Evolutionary conservation across 1,140 invertebrate species (phyloP).

Genomic region (Eciton burchellii): DNA sequence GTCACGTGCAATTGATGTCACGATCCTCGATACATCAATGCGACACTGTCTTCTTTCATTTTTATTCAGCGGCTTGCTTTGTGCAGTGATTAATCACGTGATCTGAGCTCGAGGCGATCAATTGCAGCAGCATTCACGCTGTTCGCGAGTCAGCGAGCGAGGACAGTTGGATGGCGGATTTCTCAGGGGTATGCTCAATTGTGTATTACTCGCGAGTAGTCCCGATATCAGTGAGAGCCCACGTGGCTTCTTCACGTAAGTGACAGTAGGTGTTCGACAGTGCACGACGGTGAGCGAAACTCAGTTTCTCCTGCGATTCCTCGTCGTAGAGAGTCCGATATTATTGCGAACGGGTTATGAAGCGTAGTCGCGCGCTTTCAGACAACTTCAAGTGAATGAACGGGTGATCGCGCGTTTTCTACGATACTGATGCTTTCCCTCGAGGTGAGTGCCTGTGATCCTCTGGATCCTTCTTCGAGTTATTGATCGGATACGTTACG

Average conservation of each 20-base stretch:
- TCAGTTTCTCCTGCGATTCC: neutral
- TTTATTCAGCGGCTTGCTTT: neutral
- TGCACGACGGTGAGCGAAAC: neutral
- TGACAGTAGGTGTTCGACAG: constrained; percentile 16
- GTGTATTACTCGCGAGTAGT: constrained; percentile 7
- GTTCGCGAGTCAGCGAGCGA: neutral
- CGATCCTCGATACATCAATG: neutral
- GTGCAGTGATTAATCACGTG: neutral
- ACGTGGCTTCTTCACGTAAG: constrained; percentile 29
- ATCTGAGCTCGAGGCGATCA: neutral
- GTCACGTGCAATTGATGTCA: constrained; percentile 30
- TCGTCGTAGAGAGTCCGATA: neutral
- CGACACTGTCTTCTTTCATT: neutral
- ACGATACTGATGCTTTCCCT: neutral
- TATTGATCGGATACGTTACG: neutral
- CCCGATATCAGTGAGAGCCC: neutral
- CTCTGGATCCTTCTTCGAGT: neutral
- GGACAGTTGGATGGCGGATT: neutral
- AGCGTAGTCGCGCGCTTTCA: neutral
- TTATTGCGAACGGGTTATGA: neutral
- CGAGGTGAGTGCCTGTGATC: constrained; percentile 34
- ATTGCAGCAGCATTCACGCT: neutral
- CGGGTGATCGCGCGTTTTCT: neutral
- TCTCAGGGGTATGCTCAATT: neutral
- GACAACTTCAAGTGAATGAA: neutral